phyloP scores from a whole-genome alignment of 2,797 vertebrate species.

The Pangasius krempfi region DNA sequence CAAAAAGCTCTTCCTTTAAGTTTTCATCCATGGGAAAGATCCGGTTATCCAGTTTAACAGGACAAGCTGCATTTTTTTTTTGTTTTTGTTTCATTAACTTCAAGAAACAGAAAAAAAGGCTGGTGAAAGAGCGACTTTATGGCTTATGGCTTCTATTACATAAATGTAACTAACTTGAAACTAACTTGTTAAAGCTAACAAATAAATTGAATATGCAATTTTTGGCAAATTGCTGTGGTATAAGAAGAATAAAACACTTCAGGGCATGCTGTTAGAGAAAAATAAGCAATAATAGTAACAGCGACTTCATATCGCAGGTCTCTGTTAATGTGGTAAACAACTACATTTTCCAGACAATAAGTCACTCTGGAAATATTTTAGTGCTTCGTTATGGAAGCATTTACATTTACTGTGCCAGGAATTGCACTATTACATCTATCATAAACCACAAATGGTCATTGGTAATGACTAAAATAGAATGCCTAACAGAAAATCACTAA shows the following conservation, averaged over 20 bases:
- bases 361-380: background rate
- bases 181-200: background rate
- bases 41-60: background rate
- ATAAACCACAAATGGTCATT: background rate
- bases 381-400: no score
- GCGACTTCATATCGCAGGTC: background rate
- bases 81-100: background rate
- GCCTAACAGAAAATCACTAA: background rate
- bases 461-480: background rate
- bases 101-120: background rate
- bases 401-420: background rate
- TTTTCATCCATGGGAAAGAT: background rate
- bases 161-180: background rate
- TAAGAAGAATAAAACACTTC: background rate
- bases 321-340: background rate
- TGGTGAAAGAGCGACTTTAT: background rate
- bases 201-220: no score
- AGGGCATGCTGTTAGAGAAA: background rate
- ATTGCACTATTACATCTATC: background rate
- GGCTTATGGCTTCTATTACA: background rate
- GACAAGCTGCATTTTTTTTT: background rate
- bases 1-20: background rate
- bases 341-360: background rate
- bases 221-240: no score
- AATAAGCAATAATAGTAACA: background rate